Percentiles rank a stretch among this genome's conserved stretches.
phyloP scores from a whole-genome alignment of 2,797 vertebrate species.

The Acrossocheilus fasciatus region DNA sequence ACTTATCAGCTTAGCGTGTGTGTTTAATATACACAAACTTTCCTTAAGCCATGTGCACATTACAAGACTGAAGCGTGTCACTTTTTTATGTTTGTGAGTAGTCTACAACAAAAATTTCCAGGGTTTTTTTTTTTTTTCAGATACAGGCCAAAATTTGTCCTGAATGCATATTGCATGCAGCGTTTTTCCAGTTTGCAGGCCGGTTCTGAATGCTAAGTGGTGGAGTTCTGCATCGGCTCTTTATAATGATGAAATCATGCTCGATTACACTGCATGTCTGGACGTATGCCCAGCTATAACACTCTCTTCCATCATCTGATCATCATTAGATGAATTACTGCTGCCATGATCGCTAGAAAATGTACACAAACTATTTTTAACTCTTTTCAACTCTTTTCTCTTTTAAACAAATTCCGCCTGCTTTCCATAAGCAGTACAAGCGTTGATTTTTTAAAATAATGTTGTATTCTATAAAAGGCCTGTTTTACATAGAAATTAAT shows the following conservation, averaged over 20 bases:
- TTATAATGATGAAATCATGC: not conserved
- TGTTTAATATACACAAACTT: slow-evolving; percentile 10
- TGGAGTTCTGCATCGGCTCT: not conserved
- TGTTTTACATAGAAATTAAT: not conserved
- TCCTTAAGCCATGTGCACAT: slow-evolving; percentile 14
- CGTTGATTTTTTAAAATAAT: not conserved
- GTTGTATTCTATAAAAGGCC: not conserved
- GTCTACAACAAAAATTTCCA: not conserved
- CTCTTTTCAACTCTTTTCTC: slow-evolving; percentile 17
- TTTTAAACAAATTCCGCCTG: slow-evolving; percentile 2
- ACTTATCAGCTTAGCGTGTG: slow-evolving; percentile 11
- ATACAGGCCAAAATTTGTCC: not conserved
- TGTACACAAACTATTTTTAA: slow-evolving; percentile 27
- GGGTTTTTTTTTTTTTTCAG: not conserved
- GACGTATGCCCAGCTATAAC: not conserved
- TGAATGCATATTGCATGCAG: not conserved
- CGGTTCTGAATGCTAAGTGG: not conserved
- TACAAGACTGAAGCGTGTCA: not conserved
- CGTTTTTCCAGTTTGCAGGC: not conserved
- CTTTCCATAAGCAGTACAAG: not conserved
- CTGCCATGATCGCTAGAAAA: slow-evolving; percentile 27
- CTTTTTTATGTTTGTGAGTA: not conserved
- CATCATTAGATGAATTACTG: slow-evolving; percentile 29
- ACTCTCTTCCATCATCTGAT: slow-evolving; percentile 15
- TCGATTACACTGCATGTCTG: slow-evolving; percentile 19